Evolutionary conservation across 2,113 vertebrate genomes (phyloP), one percentile per base, ranked within the genome.

Genomic region (Eira barbara): DNA sequence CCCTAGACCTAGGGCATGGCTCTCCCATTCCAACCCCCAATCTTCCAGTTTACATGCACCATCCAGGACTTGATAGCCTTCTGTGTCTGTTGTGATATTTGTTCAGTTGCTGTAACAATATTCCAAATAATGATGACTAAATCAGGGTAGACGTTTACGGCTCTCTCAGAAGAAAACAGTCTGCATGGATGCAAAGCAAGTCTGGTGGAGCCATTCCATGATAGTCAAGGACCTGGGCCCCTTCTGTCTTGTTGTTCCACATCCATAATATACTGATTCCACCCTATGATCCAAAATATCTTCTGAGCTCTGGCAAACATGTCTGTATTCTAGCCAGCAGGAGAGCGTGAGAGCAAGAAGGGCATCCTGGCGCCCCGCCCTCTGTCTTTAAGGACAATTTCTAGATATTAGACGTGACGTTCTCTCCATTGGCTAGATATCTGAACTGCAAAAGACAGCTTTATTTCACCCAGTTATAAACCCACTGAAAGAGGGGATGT

Each of bases 81-180:
- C 65, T 67, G n/a, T 10, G 29, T 80, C n/a, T 52, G 8, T 80
- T 80, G 39, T 23, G 21, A 17, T 71, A 29, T 82, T 87, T 82
- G 29, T 63, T 52, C 73, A 80, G 23, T 55, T 74, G 23, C 47
- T 91, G 4, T 45, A 63, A 55, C 36, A 86, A 25, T 3, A 17
- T 47, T 52, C 36, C n/a, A 65, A 45, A 36, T 6, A 25, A 49
- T 14, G 47, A 9, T 74, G 20, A 14, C 55, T 89, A 27, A 52
- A n/a, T 57, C 13, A 52, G 57, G 21, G 6, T 7, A 71, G 42
- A 59, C 0, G 1, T 49, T 39, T n/a, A 29, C 1, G 10, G 59
- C 8, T 67, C 57, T 55, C 14, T 81, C 36, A 74, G 9, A 57
- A 81, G 13, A 57, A 21, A 11, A 65, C 9, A 57, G 36, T 65